Evolutionary conservation across 2,113 vertebrate genomes (phyloP).

Genomic region (Nyctereutes procyonoides): DNA sequence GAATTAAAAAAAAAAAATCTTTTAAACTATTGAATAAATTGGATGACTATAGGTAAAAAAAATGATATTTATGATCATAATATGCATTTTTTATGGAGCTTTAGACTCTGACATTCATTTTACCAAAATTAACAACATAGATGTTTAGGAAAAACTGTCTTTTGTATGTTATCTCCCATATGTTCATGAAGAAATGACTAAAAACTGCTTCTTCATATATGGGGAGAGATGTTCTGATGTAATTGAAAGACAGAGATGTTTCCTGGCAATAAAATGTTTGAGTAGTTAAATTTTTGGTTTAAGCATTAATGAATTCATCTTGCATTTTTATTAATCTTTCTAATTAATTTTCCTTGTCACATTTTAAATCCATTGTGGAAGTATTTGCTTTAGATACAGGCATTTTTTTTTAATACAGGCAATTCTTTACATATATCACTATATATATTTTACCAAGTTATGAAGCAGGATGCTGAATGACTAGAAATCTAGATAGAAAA

Average conservation of each 20-base stretch:
- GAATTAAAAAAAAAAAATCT: not conserved
- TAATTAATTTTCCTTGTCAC: not conserved
- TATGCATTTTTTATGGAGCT: not conserved
- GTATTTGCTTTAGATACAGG: not conserved
- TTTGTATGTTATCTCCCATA: not conserved
- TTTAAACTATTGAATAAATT: not conserved
- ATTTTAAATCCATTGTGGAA: not conserved
- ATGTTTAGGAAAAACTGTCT: not conserved
- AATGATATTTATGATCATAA: not conserved
- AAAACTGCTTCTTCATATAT: not conserved
- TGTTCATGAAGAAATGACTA: not conserved
- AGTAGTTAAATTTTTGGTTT: not conserved
- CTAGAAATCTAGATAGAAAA: not conserved
- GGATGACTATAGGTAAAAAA: not conserved
- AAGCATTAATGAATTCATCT: not conserved
- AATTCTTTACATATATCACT: not conserved
- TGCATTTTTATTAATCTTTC: not conserved
- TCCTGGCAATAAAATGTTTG: not conserved
- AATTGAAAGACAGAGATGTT: not conserved
- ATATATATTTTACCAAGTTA: not conserved
- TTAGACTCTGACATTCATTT: not conserved
- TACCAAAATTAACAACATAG: not conserved
- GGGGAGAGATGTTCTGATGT: not conserved
- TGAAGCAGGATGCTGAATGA: not conserved
- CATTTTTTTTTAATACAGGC: no score